These are phyloP conservation scores for Micromussa lordhowensis DNA, from an alignment of 92 coral and sea anemone species.

Conservation along the genomic window DNA sequence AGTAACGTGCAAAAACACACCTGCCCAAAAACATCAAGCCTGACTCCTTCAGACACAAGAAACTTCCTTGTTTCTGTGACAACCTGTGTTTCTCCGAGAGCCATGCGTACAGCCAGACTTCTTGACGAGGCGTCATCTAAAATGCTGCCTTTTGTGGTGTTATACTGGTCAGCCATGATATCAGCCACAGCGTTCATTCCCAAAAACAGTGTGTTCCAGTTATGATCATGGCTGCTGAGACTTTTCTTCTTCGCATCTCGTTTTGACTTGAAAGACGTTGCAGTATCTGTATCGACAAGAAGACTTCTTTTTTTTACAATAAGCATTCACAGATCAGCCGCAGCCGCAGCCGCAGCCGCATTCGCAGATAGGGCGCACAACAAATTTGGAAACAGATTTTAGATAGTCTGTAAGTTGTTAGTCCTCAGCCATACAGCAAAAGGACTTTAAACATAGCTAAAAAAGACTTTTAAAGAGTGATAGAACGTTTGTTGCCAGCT, in stretches of 20 bases:
- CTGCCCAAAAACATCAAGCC: slow-evolving; percentile 98
- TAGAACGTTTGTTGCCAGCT: too few relatives aligned
- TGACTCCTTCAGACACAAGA: slow-evolving; percentile 85
- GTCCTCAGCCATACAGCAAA: background rate
- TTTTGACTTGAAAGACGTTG: slow-evolving; percentile 83
- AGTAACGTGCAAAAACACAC: slow-evolving; percentile 42
- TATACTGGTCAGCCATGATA: slow-evolving; percentile 95
- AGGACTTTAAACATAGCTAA: too few relatives aligned
- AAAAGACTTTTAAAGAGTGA: too few relatives aligned
- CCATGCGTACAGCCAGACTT: slow-evolving; percentile 97
- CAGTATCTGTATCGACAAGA: background rate
- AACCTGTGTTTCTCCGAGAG: slow-evolving; percentile 97
- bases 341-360: background rate
- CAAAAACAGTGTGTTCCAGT: slow-evolving; percentile 96
- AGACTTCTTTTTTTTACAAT: background rate
- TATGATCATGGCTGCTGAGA: slow-evolving; percentile 86
- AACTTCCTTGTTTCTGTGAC: slow-evolving; percentile 98
- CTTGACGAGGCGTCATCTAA: slow-evolving; percentile 88
- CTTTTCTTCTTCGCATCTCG: slow-evolving; percentile 78
- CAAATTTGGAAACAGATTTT: background rate
- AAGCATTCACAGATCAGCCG: background rate
- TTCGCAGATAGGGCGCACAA: background rate
- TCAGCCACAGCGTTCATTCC: slow-evolving; percentile 98
- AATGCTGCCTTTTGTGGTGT: slow-evolving; percentile 88
- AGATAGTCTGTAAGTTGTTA: background rate